These are phyloP conservation scores for Trichosurus vulpecula DNA, from an alignment of 2,797 vertebrate species.

Conservation along the genomic window DNA sequence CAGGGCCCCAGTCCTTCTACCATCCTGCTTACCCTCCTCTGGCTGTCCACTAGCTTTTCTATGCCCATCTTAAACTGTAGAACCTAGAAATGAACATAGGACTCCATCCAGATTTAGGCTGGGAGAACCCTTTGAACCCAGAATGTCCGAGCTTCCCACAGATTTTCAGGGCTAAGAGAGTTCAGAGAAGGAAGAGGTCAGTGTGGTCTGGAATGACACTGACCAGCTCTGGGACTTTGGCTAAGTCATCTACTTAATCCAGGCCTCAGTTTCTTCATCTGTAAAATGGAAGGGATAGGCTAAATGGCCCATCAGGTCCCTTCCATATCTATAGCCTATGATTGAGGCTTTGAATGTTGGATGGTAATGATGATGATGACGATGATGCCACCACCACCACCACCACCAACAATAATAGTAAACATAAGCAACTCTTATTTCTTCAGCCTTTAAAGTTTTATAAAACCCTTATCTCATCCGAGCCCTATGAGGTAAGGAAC, in stretches of 20 bases:
- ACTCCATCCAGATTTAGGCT: neutral
- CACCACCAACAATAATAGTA: neutral
- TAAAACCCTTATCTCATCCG: neutral
- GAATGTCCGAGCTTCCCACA: neutral
- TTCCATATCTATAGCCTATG: no score
- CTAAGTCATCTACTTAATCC: neutral
- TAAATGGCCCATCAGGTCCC: neutral
- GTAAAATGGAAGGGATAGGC: neutral
- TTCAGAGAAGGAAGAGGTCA: neutral
- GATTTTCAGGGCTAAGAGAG: neutral
- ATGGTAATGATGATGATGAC: no score
- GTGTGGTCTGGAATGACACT: neutral
- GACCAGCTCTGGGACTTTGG: neutral
- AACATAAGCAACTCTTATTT: neutral
- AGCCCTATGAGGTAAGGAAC: neutral
- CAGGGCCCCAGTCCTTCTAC: neutral
- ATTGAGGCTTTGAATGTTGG: neutral
- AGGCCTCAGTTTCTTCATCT: neutral
- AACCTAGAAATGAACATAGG: neutral
- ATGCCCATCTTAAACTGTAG: neutral
- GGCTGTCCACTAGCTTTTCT: neutral
- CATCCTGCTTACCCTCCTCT: neutral
- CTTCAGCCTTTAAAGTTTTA: neutral
- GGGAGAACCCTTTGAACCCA: neutral
- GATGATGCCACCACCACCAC: no score